Percentiles rank a stretch among this genome's conserved stretches.
phyloP scores from a whole-genome alignment of 2,888 invertebrate genomes.

The Eristalis arbustorum region DNA sequence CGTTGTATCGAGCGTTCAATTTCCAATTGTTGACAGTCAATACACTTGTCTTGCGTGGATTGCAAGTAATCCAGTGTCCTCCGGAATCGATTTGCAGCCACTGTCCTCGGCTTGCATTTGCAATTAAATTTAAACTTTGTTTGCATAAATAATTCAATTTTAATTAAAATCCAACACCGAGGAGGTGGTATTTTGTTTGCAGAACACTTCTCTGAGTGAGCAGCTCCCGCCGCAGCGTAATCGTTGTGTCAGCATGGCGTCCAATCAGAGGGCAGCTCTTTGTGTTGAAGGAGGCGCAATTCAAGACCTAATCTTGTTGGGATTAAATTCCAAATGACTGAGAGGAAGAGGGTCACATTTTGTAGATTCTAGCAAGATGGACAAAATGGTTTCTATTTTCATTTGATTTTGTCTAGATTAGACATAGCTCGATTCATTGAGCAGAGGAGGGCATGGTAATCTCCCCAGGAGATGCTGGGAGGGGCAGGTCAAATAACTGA shows the following conservation, averaged over 20 bases:
- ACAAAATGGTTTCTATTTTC: too few relatives aligned
- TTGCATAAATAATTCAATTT: constrained; percentile 58
- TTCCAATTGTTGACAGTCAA: constrained; percentile 6
- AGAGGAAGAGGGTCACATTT: too few relatives aligned
- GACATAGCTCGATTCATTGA: too few relatives aligned
- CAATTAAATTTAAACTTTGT: constrained; percentile 35
- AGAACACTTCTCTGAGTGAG: constrained; percentile 13
- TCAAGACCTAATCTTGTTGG: neutral
- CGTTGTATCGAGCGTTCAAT: neutral
- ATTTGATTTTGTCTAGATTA: too few relatives aligned
- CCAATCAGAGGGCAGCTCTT: neutral
- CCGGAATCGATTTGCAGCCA: constrained; percentile 9
- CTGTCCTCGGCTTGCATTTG: constrained; percentile 14
- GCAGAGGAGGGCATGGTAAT: too few relatives aligned
- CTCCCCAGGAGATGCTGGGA: too few relatives aligned
- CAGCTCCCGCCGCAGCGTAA: neutral
- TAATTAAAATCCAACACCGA: constrained; percentile 51
- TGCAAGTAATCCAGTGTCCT: neutral
- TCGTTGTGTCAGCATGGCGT: neutral
- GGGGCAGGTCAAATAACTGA: too few relatives aligned
- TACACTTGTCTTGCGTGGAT: neutral
- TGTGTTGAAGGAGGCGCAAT: neutral
- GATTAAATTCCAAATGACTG: neutral
- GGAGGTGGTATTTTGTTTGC: constrained; percentile 39
- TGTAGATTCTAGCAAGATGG: too few relatives aligned